Percentiles rank a stretch among this genome's conserved stretches.
phyloP scores from a whole-genome alignment of 2,888 invertebrate species.

The Parthenolecanium corni region DNA sequence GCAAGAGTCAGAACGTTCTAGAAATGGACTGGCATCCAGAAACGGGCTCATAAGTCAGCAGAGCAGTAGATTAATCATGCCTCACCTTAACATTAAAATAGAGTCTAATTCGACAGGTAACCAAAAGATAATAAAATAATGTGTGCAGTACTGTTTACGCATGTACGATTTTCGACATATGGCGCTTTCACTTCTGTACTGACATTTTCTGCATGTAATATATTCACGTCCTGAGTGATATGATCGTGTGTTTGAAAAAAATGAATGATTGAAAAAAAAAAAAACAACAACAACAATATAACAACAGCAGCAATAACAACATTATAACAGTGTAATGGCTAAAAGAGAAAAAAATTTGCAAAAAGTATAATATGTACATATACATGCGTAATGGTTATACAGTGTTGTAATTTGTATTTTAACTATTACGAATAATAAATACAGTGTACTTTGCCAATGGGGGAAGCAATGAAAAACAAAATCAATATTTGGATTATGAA shows the following conservation, averaged over 20 bases:
- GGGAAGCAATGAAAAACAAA: conserved; percentile 17
- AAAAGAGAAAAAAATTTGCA: too few relatives aligned
- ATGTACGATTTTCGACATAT: not conserved
- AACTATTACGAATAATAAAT: too few relatives aligned
- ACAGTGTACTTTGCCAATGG: conserved; percentile 1
- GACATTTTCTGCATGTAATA: not conserved
- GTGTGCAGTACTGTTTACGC: not conserved
- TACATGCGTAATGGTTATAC: not conserved
- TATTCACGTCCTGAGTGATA: not conserved
- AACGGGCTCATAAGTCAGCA: conserved; percentile 24
- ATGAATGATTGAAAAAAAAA: too few relatives aligned
- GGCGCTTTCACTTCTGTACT: conserved; percentile 11
- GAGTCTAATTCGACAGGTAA: conserved; percentile 46
- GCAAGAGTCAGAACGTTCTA: conserved; percentile 20
- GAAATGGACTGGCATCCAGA: conserved; percentile 10
- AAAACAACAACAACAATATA: too few relatives aligned
- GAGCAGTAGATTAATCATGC: conserved; percentile 24
- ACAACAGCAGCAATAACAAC: too few relatives aligned
- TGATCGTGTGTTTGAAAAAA: not conserved
- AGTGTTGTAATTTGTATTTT: not conserved
- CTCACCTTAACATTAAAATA: conserved; percentile 53
- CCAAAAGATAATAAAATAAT: conserved; percentile 12
- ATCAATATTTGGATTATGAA: not conserved
- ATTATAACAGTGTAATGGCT: too few relatives aligned
- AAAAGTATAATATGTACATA: not conserved